phyloP scores from a whole-genome alignment of 2,113 vertebrate species.

The Conger conger region DNA sequence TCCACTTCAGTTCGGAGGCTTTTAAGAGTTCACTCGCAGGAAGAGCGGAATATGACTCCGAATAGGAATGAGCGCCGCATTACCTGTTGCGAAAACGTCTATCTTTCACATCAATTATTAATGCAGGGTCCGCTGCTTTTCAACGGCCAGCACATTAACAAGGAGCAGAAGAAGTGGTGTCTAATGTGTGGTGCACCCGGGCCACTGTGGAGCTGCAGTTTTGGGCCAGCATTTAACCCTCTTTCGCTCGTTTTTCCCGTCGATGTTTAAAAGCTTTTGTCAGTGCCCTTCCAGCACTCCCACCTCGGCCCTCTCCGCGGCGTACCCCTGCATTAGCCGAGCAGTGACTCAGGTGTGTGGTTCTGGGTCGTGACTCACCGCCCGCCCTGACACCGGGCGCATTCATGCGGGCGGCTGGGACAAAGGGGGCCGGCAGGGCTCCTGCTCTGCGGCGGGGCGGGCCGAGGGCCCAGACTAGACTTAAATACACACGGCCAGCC shows the following conservation, averaged over 20 bases:
- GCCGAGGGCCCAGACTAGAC: neutral
- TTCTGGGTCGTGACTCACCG: constrained; percentile 36
- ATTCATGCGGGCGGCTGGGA: constrained; percentile 8
- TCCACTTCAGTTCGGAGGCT: constrained; percentile 58
- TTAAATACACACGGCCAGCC: neutral
- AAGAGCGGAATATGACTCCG: constrained; percentile 31
- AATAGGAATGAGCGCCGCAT: constrained; percentile 47
- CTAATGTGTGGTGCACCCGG: constrained; percentile 47
- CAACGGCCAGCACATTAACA: constrained; percentile 23
- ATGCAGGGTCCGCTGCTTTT: constrained; percentile 58
- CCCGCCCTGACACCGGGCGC: constrained; percentile 35
- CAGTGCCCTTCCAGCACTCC: constrained; percentile 52
- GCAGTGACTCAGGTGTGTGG: constrained; percentile 34
- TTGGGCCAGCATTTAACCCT: constrained; percentile 40
- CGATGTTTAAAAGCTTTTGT: constrained; percentile 50
- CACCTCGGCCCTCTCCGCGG: constrained; percentile 28
- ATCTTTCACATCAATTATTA: constrained; percentile 65
- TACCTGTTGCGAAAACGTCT: constrained; percentile 46
- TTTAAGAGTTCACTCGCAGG: constrained; percentile 53
- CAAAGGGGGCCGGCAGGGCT: neutral
- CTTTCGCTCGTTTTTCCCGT: constrained; percentile 10
- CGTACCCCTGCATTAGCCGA: constrained; percentile 37
- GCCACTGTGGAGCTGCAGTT: constrained; percentile 45
- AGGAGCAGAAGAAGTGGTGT: constrained; percentile 49
- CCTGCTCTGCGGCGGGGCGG: neutral